Base-by-base conservation (phyloP, 2,797 vertebrate genomes). In the Vultur gryphus region DNA sequence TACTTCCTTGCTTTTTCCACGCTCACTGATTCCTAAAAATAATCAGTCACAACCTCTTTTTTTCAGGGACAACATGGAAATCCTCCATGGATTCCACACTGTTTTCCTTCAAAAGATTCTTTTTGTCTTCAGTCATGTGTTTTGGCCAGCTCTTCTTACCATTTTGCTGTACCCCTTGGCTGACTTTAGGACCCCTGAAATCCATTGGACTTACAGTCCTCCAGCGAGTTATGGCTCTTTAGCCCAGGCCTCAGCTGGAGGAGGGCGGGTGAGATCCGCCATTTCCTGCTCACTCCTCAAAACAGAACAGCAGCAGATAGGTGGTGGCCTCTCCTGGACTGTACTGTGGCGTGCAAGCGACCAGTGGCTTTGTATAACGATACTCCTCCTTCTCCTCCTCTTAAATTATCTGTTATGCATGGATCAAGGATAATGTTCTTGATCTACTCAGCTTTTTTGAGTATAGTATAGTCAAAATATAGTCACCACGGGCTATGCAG, bases 281-380 rank as follows among this genome's bases (percentile, higher is more conserved):
- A 7, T 49, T 77, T 89, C 33, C 48, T 39, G 4, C 29, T 79
- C 12, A 20, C 11, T 29, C 39, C 33, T 58, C 18, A 35, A 70
- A 82, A 39, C 44, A 79, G 37, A 87, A 67, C 2, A 46, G 57
- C 29, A 48, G 28, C 6, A 55, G n/a, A 19, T 2, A 25, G 3
- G 4, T 65, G 3, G 3, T 84, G 51, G 35, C 35, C 21, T 85
- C 77, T 89, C 29, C 52, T 48, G 48, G 33, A 35, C 17, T 0
- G 0, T 57, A 52, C 15, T 39, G 28, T 15, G 12, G 1, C 1
- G 0, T 28, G 39, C 35, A 69, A 46, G 21, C 0, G 4, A 78
- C 29, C 17, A 48, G 15, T 44, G 17, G 11, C 28, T 84, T 73
- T 71, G 9, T 46, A 21, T 29, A 46, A 43, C 11, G 41, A 23